A percentile compares a stretch with the other conserved stretches of the same genome.
phyloP scores from a whole-genome alignment of 2,797 vertebrate species.

The Netta rufina region DNA sequence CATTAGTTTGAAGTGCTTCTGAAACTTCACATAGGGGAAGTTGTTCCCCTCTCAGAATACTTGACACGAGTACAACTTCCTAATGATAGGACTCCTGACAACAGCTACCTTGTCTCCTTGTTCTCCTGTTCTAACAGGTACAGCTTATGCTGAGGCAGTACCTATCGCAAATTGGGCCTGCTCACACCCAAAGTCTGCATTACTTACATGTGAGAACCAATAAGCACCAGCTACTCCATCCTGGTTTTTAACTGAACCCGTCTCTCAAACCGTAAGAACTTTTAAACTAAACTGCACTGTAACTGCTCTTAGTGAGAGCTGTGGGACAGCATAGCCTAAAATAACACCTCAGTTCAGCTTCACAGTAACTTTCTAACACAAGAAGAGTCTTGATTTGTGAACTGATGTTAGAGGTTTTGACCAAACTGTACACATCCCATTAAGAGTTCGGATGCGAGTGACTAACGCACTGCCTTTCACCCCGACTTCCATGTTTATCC shows the following conservation, averaged over 20 bases:
- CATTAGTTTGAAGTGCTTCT: not conserved
- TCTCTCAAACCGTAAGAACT: fast-evolving
- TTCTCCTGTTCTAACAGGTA: not conserved
- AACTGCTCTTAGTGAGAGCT: not conserved
- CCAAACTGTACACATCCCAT: not conserved
- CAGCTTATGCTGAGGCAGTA: not conserved
- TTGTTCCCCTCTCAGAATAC: not conserved
- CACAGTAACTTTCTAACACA: fast-evolving
- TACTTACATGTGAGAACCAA: fast-evolving
- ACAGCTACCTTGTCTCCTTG: fast-evolving
- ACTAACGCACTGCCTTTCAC: fast-evolving
- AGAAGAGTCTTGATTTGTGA: not conserved
- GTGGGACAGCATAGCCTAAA: not conserved
- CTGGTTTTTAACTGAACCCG: not conserved
- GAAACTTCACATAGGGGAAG: not conserved
- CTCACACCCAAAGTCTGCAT: not conserved
- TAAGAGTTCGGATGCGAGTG: no score
- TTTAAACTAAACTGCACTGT: not conserved
- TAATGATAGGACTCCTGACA: not conserved
- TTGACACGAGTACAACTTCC: not conserved
- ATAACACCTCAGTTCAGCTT: not conserved
- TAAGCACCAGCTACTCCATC: no score
- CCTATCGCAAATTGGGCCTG: not conserved
- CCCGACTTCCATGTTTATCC: fast-evolving
- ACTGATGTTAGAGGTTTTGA: fast-evolving